Percentiles rank a stretch among this genome's conserved stretches.
phyloP scores from a whole-genome alignment of 1,140 invertebrate species.

The Drosophila prosaltans region DNA sequence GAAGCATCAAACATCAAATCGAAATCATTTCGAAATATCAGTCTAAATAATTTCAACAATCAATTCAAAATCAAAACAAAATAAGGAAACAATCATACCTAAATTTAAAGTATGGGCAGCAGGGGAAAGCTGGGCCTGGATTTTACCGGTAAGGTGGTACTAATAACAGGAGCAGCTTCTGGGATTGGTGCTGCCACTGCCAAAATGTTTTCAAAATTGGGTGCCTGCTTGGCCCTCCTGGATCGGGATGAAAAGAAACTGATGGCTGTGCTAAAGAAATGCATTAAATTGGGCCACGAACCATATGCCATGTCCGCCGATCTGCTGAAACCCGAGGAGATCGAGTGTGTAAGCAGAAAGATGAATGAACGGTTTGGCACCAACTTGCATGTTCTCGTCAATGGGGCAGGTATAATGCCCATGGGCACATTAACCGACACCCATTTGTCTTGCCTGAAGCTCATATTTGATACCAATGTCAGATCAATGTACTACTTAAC shows the following conservation, averaged over 20 bases:
- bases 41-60: neutral
- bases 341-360: constrained; percentile 87
- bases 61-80: constrained; percentile 5
- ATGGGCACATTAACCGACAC: constrained; percentile 87
- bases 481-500: constrained; percentile 92
- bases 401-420: constrained; percentile 92
- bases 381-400: constrained; percentile 89
- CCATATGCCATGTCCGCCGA: constrained; percentile 11
- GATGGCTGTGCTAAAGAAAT: constrained; percentile 24
- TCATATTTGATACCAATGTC: constrained; percentile 92
- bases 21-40: neutral
- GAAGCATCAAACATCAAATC: neutral
- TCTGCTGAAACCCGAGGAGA: constrained; percentile 88
- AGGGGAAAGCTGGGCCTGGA: constrained; percentile 66
- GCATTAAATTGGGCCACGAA: constrained; percentile 84
- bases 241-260: constrained; percentile 90
- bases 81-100: neutral
- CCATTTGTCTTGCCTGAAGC: constrained; percentile 91
- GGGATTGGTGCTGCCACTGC: constrained; percentile 94
- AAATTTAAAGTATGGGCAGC: neutral
- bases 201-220: constrained; percentile 88
- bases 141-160: constrained; percentile 87
- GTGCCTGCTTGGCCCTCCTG: constrained; percentile 87
- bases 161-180: constrained; percentile 92
- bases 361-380: constrained; percentile 87